Percentiles rank a stretch among this genome's conserved stretches.
Evolutionary conservation across 2,888 invertebrate genomes (phyloP).

Genomic region (Beris chalybata): DNA sequence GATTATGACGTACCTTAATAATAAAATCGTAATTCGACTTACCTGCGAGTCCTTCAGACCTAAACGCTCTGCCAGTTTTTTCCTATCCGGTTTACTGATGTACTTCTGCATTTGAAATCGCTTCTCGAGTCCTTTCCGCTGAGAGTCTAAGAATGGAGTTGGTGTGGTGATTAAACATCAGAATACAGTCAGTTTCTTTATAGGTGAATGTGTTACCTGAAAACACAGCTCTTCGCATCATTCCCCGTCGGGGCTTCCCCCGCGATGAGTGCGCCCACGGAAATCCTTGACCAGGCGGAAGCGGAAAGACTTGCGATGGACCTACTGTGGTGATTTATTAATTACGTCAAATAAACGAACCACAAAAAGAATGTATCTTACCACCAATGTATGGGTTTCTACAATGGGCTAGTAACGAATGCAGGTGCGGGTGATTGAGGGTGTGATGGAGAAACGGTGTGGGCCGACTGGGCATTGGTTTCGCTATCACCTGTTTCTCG

Average conservation of each 20-base stretch:
- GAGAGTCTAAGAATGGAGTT: constrained; percentile 67
- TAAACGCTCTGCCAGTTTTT: constrained; percentile 93
- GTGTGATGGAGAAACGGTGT: constrained; percentile 67
- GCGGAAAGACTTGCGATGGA: constrained; percentile 63
- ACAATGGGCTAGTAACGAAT: constrained; percentile 79
- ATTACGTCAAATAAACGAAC: constrained; percentile 12
- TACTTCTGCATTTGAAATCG: constrained; percentile 97
- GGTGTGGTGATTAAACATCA: constrained; percentile 9
- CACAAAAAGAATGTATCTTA: constrained; percentile 40
- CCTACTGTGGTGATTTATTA: constrained; percentile 49
- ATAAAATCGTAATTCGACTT: constrained; percentile 45
- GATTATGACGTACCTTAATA: constrained; percentile 11
- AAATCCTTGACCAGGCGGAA: constrained; percentile 66
- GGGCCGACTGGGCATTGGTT: constrained; percentile 80
- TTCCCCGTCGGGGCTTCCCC: constrained; percentile 91
- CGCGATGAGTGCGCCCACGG: constrained; percentile 91
- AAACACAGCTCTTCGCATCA: constrained; percentile 97
- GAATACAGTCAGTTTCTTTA: neutral
- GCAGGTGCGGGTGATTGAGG: constrained; percentile 79
- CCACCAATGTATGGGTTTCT: constrained; percentile 80
- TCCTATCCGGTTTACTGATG: constrained; percentile 97
- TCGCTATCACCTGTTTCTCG: constrained; percentile 64
- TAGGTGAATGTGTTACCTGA: constrained; percentile 57
- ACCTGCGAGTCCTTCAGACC: constrained; percentile 98
- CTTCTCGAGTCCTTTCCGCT: constrained; percentile 93